Percentiles rank a stretch among this genome's conserved stretches.
Evolutionary conservation across 2,888 invertebrate genomes (phyloP).

Genomic region (Malacosoma neustria): DNA sequence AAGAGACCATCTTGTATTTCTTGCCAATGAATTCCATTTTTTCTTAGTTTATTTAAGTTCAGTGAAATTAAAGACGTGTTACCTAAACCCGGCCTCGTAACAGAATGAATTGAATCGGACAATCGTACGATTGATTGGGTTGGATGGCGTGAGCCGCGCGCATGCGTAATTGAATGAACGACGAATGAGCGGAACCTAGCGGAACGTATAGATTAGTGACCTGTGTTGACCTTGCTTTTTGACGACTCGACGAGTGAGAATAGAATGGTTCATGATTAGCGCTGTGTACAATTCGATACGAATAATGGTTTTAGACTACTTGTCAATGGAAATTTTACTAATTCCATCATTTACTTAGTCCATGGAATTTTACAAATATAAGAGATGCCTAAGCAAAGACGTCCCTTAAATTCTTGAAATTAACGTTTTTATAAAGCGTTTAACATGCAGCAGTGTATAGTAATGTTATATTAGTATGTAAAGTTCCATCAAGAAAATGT

Average conservation of each 20-base stretch:
- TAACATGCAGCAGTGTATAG: too few species aligned
- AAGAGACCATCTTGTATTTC: slow-evolving; percentile 85
- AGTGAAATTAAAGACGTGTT: slow-evolving; percentile 21
- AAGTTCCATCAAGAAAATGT: too few species aligned
- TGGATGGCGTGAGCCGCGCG: slow-evolving; percentile 9
- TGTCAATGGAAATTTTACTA: too few species aligned
- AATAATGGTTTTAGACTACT: too few species aligned
- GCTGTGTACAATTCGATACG: too few species aligned
- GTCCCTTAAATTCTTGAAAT: too few species aligned
- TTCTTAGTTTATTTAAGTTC: slow-evolving; percentile 20
- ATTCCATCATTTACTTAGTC: too few species aligned
- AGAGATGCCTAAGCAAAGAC: too few species aligned
- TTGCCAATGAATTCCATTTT: slow-evolving; percentile 77
- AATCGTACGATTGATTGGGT: background rate
- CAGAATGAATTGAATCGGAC: slow-evolving; percentile 36
- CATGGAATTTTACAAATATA: too few species aligned
- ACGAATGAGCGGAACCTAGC: slow-evolving; percentile 25
- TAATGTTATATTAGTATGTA: too few species aligned
- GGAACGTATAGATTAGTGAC: slow-evolving; percentile 24
- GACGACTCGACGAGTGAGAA: background rate
- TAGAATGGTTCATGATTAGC: too few species aligned
- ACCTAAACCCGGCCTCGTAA: slow-evolving; percentile 35
- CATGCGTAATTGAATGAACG: slow-evolving; percentile 29
- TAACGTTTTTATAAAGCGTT: too few species aligned
- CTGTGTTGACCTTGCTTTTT: slow-evolving; percentile 17